These are phyloP conservation scores for Callionymus lyra DNA, from an alignment of 2,113 vertebrate species.

Conservation along the genomic window DNA sequence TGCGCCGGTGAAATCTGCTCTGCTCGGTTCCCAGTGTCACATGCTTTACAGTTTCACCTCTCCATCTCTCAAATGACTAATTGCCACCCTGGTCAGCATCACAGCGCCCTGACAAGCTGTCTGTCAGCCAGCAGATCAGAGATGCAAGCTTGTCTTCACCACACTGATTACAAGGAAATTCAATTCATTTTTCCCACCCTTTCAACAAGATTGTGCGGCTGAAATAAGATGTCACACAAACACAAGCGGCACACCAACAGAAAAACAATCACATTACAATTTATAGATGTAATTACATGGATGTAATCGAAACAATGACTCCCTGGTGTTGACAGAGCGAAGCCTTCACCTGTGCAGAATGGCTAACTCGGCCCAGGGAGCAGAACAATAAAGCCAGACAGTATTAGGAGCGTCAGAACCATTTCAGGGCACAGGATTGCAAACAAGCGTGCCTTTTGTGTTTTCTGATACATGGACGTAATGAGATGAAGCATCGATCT, in stretches of 20 bases:
- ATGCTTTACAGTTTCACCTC: conserved; percentile 51
- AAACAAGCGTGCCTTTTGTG: conserved; percentile 22
- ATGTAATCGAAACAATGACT: conserved; percentile 55
- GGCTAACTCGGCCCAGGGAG: conserved; percentile 10
- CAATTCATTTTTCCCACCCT: conserved; percentile 21
- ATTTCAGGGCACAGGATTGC: conserved; percentile 21
- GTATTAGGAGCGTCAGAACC: conserved; percentile 20
- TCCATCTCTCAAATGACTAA: conserved; percentile 55
- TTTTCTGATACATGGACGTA: conserved; percentile 25
- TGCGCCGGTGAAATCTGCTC: conserved; percentile 39
- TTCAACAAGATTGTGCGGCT: not conserved
- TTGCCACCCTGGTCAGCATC: conserved; percentile 41
- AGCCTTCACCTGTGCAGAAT: conserved; percentile 14
- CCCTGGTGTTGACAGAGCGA: conserved; percentile 28
- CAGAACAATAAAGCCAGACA: conserved; percentile 13
- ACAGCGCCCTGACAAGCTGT: conserved; percentile 17
- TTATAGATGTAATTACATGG: conserved; percentile 49
- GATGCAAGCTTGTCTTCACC: conserved; percentile 17
- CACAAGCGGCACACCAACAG: conserved; percentile 7
- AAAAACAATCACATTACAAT: conserved; percentile 25
- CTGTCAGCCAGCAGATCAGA: conserved; percentile 22
- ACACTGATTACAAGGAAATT: conserved; percentile 28
- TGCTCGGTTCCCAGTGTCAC: conserved; percentile 34
- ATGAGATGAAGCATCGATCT: conserved; percentile 28
- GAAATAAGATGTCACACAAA: not conserved